phyloP scores from a whole-genome alignment of 2,113 vertebrate species.

The Psettodes erumei region DNA sequence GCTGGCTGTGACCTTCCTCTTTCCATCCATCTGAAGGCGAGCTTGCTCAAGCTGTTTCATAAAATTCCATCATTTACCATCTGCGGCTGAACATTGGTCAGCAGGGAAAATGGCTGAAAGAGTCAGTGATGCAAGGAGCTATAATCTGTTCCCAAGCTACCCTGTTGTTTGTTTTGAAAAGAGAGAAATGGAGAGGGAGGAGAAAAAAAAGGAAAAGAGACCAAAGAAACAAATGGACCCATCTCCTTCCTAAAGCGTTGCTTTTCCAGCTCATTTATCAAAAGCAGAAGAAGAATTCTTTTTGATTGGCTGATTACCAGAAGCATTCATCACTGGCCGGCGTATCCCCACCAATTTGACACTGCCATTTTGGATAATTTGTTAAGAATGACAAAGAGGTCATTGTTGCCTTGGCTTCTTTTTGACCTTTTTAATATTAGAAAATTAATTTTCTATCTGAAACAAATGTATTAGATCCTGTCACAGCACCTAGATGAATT shows the following conservation, averaged over 20 bases:
- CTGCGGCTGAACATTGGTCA: constrained; percentile 79
- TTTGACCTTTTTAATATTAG: constrained; percentile 98
- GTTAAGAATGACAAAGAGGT: constrained; percentile 94
- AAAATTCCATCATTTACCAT: constrained; percentile 79
- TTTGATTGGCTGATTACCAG: constrained; percentile 93
- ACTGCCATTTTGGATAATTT: constrained; percentile 94
- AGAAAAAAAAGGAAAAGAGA: constrained; percentile 49
- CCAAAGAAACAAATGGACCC: constrained; percentile 82
- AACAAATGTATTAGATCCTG: constrained; percentile 96
- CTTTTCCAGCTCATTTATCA: constrained; percentile 85
- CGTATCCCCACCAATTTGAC: constrained; percentile 89
- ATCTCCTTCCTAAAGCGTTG: constrained; percentile 75
- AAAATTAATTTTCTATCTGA: constrained; percentile 95
- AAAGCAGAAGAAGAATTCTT: constrained; percentile 85
- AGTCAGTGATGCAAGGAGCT: constrained; percentile 83
- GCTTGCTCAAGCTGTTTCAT: constrained; percentile 70
- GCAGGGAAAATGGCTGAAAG: constrained; percentile 77
- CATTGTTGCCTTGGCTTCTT: constrained; percentile 88
- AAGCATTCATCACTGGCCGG: constrained; percentile 89
- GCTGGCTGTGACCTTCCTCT: constrained; percentile 53
- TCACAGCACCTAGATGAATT: constrained; percentile 89
- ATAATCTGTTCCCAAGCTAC: constrained; percentile 81
- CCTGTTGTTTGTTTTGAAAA: constrained; percentile 80
- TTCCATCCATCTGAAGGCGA: constrained; percentile 62
- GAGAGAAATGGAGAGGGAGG: constrained; percentile 65